Conservation (phyloP, 2,113 vertebrate genomes). For the Gyps fulvus region DNA sequence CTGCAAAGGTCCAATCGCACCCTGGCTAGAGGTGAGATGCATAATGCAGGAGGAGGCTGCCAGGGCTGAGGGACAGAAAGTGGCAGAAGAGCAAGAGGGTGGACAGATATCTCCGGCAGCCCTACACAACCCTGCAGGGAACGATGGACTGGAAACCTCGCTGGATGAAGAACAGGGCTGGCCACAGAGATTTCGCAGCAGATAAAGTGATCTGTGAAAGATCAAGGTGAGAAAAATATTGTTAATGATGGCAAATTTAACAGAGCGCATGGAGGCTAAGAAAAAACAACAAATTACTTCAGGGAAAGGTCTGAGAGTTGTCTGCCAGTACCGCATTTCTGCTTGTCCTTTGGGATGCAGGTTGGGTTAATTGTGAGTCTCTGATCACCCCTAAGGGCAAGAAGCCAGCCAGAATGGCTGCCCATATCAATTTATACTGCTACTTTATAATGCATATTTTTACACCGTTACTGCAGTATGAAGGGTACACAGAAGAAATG, state of each 20-base stretch:
- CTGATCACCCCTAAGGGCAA: background rate
- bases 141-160: background rate
- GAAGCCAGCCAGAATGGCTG: background rate
- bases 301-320: background rate
- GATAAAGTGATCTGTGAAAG: background rate
- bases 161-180: background rate
- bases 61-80: background rate
- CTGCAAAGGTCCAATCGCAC: fast-evolving
- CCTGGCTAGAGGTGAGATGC: background rate
- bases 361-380: background rate
- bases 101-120: background rate
- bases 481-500: background rate
- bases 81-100: background rate
- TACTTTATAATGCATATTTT: background rate
- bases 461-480: background rate
- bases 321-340: background rate
- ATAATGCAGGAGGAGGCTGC: background rate
- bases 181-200: background rate
- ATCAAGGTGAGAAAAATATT: background rate
- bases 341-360: background rate
- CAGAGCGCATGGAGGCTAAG: background rate
- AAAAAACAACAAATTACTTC: background rate
- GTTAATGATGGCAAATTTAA: background rate
- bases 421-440: background rate
- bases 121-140: background rate